Percentiles rank a stretch among this genome's conserved stretches.
Evolutionary conservation across 2,797 vertebrate genomes (phyloP).

Genomic region (Ctenochaetus hawaiiensis): DNA sequence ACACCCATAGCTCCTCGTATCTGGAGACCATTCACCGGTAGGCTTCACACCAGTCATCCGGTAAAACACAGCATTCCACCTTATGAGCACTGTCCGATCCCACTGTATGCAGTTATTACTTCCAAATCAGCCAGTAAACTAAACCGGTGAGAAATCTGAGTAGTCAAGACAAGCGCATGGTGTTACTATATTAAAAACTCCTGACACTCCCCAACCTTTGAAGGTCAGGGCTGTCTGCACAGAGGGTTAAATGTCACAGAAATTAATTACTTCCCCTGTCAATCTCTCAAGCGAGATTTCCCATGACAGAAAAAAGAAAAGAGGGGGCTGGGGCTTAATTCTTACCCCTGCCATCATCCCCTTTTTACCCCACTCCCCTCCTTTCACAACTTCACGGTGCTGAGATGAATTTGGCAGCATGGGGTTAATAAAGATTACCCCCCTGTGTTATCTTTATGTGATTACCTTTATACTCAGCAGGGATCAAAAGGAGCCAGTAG

Average conservation of each 20-base stretch:
- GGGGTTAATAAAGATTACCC: conserved; percentile 76
- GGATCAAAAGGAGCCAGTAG: conserved; percentile 66
- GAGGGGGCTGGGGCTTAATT: conserved; percentile 41
- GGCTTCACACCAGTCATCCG: conserved; percentile 27
- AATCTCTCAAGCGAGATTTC: conserved; percentile 69
- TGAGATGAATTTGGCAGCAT: conserved; percentile 69
- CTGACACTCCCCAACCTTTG: conserved; percentile 65
- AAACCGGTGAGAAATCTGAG: conserved; percentile 35
- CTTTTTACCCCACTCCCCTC: conserved; percentile 20
- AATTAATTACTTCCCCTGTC: conserved; percentile 81
- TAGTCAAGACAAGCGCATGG: conserved; percentile 15
- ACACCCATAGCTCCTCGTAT: conserved; percentile 26
- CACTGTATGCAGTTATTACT: conserved; percentile 24
- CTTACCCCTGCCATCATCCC: background rate
- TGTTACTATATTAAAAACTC: conserved; percentile 65
- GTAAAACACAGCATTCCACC: conserved; percentile 7
- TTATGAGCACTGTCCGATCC: conserved; percentile 44
- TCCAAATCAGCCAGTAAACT: conserved; percentile 43
- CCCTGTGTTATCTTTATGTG: conserved; percentile 66
- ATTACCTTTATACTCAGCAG: conserved; percentile 72
- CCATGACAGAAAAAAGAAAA: conserved; percentile 55
- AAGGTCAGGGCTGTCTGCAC: conserved; percentile 74
- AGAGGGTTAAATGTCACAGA: conserved; percentile 78
- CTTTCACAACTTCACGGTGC: conserved; percentile 52
- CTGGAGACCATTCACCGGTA: conserved; percentile 18